A percentile compares a stretch with the other conserved stretches of the same genome.
Evolutionary conservation across 2,888 invertebrate genomes (phyloP).

Genomic region (Mesorhabditis spiculigera): DNA sequence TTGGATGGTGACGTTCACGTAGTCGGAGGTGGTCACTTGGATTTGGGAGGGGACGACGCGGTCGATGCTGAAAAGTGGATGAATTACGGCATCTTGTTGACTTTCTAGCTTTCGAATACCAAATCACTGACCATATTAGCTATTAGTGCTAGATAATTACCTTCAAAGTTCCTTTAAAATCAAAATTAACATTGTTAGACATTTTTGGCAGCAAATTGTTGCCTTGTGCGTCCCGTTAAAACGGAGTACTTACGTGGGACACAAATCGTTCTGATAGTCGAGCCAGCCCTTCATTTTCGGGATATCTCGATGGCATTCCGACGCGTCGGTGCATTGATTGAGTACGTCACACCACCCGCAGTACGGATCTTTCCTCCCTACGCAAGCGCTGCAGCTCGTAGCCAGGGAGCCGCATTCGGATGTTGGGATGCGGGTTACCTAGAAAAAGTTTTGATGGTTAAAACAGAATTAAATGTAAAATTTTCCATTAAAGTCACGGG

Average conservation of each 20-base stretch:
- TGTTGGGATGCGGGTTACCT: slow-evolving; percentile 16
- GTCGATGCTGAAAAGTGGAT: slow-evolving; percentile 44
- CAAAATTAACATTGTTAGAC: background rate
- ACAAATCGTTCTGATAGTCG: slow-evolving; percentile 35
- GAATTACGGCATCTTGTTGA: too few species aligned
- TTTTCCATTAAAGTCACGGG: too few species aligned
- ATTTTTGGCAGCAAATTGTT: background rate
- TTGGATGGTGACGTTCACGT: slow-evolving; percentile 79
- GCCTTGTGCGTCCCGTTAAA: background rate
- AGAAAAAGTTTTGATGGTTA: background rate
- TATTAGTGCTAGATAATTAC: background rate
- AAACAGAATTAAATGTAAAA: too few species aligned
- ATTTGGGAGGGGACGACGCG: slow-evolving; percentile 49
- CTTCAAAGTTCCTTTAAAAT: background rate
- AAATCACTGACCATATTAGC: too few species aligned
- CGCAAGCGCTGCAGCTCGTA: slow-evolving; percentile 23
- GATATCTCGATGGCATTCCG: slow-evolving; percentile 30
- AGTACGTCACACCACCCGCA: slow-evolving; percentile 75
- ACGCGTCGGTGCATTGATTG: slow-evolving; percentile 34
- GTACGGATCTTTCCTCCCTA: slow-evolving; percentile 75
- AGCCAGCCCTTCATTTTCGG: slow-evolving; percentile 39
- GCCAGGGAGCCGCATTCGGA: slow-evolving; percentile 33
- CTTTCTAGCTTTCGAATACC: too few species aligned
- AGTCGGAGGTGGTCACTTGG: slow-evolving; percentile 50
- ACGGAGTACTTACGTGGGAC: slow-evolving; percentile 27